Evolutionary conservation across 2,888 invertebrate genomes (phyloP).

Genomic region (Pimpla rufipes): DNA sequence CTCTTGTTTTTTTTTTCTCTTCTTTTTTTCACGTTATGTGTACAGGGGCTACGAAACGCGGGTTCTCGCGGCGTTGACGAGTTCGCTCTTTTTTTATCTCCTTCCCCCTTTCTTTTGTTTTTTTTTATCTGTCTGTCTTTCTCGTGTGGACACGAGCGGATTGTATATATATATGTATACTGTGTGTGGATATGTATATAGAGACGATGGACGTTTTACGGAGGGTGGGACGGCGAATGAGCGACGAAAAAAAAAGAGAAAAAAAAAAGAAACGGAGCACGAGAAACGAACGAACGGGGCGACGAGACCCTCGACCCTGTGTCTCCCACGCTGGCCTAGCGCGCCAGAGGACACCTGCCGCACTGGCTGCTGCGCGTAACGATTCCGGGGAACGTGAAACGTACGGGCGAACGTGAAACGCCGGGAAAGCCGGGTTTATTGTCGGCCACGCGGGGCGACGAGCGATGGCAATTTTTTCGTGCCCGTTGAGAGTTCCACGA

Average conservation of each 20-base stretch:
- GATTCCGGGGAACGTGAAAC: slow-evolving; percentile 75
- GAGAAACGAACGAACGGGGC: slow-evolving; percentile 43
- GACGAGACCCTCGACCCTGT: slow-evolving; percentile 72
- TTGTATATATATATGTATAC: slow-evolving; percentile 27
- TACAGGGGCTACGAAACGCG: slow-evolving; percentile 20
- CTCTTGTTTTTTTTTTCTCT: slow-evolving; percentile 23
- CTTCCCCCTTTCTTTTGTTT: too few species aligned
- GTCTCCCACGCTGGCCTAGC: slow-evolving; percentile 82
- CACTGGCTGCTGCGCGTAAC: slow-evolving; percentile 74
- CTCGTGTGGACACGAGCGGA: slow-evolving; percentile 19
- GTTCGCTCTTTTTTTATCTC: too few species aligned
- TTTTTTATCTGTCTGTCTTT: too few species aligned
- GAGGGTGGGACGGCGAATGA: slow-evolving; percentile 13
- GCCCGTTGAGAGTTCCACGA: neutral
- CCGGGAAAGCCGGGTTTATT: neutral
- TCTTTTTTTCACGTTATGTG: slow-evolving; percentile 25
- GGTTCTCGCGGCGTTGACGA: slow-evolving; percentile 45
- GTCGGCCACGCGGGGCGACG: neutral
- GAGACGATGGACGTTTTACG: slow-evolving; percentile 10
- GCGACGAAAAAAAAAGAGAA: slow-evolving; percentile 41
- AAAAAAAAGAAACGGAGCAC: slow-evolving; percentile 33
- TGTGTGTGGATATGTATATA: too few species aligned
- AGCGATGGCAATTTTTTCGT: neutral
- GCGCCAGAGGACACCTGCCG: slow-evolving; percentile 79
- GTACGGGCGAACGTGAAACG: slow-evolving; percentile 1